Conservation (phyloP, 2,888 invertebrate species). For the Colletes collaris region DNA sequence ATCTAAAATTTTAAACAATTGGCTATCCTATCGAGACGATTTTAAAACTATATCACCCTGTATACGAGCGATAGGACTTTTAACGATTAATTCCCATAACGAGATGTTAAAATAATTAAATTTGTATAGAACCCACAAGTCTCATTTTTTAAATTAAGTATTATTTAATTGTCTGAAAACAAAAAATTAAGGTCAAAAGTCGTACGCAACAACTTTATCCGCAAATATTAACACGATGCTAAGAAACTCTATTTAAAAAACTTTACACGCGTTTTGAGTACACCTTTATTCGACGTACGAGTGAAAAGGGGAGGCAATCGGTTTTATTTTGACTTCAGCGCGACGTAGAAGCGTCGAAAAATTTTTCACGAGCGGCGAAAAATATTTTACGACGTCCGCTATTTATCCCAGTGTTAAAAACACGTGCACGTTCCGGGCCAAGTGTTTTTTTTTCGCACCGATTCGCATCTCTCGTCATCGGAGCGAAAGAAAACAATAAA, state of each 20-base stretch:
- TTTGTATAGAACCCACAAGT: too few species aligned
- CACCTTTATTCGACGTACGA: neutral
- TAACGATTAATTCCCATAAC: too few species aligned
- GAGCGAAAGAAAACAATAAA: neutral
- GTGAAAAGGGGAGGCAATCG: neutral
- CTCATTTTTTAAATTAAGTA: too few species aligned
- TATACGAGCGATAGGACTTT: too few species aligned
- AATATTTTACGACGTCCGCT: slow-evolving; percentile 36
- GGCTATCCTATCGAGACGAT: too few species aligned
- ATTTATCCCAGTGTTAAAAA: slow-evolving; percentile 33
- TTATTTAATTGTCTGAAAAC: too few species aligned
- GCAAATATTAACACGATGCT: too few species aligned
- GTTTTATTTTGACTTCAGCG: slow-evolving; percentile 26
- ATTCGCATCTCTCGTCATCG: neutral
- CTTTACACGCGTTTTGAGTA: neutral
- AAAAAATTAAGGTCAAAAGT: neutral
- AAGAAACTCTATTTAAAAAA: too few species aligned
- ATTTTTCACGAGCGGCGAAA: slow-evolving; percentile 17
- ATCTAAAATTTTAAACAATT: too few species aligned
- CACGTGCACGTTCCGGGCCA: neutral
- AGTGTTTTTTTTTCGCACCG: slow-evolving; percentile 9
- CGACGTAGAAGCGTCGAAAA: slow-evolving; percentile 5
- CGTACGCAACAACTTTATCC: too few species aligned
- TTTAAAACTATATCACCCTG: too few species aligned
- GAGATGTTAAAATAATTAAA: too few species aligned